phyloP scores from a whole-genome alignment of 2,113 vertebrate species.

The Anthoscopus minutus region DNA sequence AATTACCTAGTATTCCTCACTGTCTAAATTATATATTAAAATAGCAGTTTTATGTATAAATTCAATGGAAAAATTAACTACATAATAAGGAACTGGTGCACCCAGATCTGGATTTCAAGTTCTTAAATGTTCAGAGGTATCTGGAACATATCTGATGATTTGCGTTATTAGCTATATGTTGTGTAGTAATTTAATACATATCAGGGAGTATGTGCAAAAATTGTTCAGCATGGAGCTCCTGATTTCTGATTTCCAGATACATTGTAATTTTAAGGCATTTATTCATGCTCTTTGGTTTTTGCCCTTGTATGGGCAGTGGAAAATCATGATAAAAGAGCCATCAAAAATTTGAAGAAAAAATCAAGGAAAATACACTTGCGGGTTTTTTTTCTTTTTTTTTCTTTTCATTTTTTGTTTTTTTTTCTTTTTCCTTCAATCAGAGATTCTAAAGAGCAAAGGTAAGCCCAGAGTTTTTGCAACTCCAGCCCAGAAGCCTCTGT shows the following conservation, averaged over 20 bases:
- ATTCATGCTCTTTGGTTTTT: neutral
- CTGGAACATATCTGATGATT: neutral
- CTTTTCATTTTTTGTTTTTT: accelerated
- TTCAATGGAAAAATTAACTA: neutral
- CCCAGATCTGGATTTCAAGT: neutral
- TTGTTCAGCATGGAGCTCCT: neutral
- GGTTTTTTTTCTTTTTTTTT: accelerated
- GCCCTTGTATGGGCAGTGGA: neutral
- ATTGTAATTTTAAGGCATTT: neutral
- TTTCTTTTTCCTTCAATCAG: neutral
- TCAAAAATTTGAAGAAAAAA: neutral
- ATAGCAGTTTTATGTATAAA: neutral
- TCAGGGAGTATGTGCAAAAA: neutral
- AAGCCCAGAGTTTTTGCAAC: neutral
- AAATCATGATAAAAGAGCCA: neutral
- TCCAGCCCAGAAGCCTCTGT: neutral
- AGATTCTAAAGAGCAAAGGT: neutral
- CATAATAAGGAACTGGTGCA: neutral
- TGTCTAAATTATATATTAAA: neutral
- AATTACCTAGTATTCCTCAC: neutral
- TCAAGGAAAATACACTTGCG: neutral
- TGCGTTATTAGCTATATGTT: neutral
- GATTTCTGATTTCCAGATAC: neutral
- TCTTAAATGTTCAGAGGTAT: neutral
- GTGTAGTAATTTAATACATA: neutral